Conservation (phyloP, 2,888 invertebrate species). For the Geophilus truncorum region DNA sequence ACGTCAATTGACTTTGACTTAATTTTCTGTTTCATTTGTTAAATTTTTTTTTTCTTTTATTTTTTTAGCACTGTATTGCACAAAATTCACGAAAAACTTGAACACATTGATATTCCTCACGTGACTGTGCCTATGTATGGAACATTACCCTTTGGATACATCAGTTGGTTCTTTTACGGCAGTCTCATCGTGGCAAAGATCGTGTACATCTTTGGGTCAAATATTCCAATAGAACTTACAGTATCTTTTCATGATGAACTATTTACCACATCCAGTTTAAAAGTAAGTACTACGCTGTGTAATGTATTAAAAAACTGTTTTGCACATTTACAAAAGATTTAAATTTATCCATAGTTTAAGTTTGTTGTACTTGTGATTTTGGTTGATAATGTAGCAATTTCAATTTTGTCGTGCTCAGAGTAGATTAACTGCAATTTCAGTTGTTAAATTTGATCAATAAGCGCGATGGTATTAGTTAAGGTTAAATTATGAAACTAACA, state of each 20-base stretch:
- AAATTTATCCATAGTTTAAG: no score
- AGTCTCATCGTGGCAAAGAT: constrained; percentile 53
- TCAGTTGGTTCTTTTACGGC: constrained; percentile 55
- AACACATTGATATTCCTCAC: constrained; percentile 35
- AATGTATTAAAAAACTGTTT: no score
- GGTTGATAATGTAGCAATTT: no score
- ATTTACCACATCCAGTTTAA: constrained; percentile 25
- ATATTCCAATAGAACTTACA: constrained; percentile 40
- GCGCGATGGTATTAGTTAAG: no score
- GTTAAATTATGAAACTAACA: no score
- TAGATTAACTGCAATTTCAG: no score
- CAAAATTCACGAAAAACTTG: constrained; percentile 28
- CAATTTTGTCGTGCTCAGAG: no score
- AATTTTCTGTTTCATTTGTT: background rate
- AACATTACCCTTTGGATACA: constrained; percentile 49
- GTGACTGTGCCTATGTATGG: constrained; percentile 41
- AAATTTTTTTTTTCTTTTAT: no score
- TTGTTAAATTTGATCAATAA: no score
- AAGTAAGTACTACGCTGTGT: no score
- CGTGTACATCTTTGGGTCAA: constrained; percentile 52
- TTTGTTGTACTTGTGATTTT: no score
- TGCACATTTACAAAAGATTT: no score
- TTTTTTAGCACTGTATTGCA: constrained; percentile 28
- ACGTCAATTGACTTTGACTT: background rate
- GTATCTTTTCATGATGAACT: background rate